Base-by-base conservation (phyloP, 2,113 vertebrate genomes). In the Pterocles burchelli region DNA sequence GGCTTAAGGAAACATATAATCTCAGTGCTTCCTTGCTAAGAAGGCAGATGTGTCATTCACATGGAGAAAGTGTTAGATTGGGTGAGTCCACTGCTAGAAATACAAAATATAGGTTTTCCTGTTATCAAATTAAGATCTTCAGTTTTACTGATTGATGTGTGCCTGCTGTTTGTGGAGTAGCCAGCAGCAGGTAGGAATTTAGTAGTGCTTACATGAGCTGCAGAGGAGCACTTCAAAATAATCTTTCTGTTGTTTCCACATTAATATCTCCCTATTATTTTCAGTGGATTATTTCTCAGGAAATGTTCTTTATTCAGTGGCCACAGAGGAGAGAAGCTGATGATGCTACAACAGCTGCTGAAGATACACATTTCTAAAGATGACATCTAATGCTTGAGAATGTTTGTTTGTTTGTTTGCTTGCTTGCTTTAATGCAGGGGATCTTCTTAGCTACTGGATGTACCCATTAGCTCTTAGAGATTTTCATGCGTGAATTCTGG, bases 341-440 rank as follows among this genome's bases (percentile, higher is more conserved):
- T 87, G 25, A 24, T 73, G 33, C 41, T 75, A 21, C n/a, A 80
- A 68, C 29, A 88, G 31, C 36, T 88, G 8, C 25, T 36, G 33
- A 61, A 68, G 28, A 51, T 16, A 34, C 8, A 17, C 10, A 7
- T 54, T 41, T 55, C 10, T 59, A 54, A 72, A 59, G 9, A 58
- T 73, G n/a, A 9, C 11, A 41, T 46, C 17, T 76, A 67, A 59
- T 41, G 17, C 41, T 41, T 75, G 48, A 49, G 24, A 79, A 3
- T 46, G 13, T 29, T 21, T 10, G 11, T 25, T 58, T 46, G 22
- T 29, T 41, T n/a, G 15, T 21, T 70, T 7, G 52, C 36, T 63
- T 41, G 41, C 14, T 52, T 51, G 26, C 34, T 5, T 3, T 0
- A 8, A 1, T 61, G 26, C 2, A 36, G 1, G 3, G 4, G 41